Evolutionary conservation across 2,888 invertebrate genomes (phyloP), one percentile per base, ranked within the genome.

Genomic region (Euproctis similis): DNA sequence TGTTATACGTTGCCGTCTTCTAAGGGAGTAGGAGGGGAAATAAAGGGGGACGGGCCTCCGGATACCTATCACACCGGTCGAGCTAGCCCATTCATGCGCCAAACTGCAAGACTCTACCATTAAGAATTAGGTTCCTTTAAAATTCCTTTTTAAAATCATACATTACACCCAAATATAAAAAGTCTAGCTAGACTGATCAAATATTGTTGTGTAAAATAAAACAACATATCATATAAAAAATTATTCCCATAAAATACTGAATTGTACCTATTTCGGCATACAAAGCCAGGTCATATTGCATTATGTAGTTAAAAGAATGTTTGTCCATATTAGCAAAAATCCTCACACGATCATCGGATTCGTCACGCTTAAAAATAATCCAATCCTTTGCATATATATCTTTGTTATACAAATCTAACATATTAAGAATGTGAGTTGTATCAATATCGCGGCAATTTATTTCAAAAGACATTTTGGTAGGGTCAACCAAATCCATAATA

Each of bases 231-330:
- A 6, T 4, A 14, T 4, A 14, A 14, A 4, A 14, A 11, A 24
- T 50, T 39, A 59, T 22, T 51, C 36, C 50, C 54, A 61, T 7
- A 55, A 26, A 10, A 58, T 31, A 35, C 36, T 59, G 27, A 72
- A 73, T 8, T 44, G 33, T 0, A 61, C 56, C 18, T 0, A 68
- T 36, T 2, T 77, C 77, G 4, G 55, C 59, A 20, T 51, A 60
- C 11, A 77, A 39, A 1, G 42, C 34, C 23, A 66, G 65, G 8
- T 56, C 43, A 1, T 53, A 45, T 2, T 49, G 26, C 12, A 47
- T 39, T 11, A 77, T 52, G 42, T 46, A 63, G 2, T 58, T 36
- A 20, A 55, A 56, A 0, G 71, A 69, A 9, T 36, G 12, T 1
- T 40, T 29, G 30, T 76, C 69, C 3, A 76, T 39, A 11, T 50